A percentile compares a stretch with the other conserved stretches of the same genome.
These are phyloP conservation scores for Cricetomys ansorgei DNA, from an alignment of 2,113 vertebrate species.

Conservation along the genomic window DNA sequence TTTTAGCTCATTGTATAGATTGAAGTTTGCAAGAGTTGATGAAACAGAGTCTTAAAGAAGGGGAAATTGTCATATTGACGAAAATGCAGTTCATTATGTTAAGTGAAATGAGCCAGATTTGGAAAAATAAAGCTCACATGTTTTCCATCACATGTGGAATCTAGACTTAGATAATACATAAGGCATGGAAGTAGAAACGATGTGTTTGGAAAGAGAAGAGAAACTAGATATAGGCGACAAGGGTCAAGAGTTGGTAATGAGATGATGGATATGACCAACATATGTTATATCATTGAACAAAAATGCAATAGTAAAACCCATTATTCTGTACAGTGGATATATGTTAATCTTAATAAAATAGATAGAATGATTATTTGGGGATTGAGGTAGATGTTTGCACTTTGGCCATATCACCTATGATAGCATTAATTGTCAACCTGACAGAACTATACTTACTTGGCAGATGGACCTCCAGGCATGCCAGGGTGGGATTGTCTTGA, in stretches of 20 bases:
- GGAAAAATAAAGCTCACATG: background rate
- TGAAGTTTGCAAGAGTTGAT: slow-evolving; percentile 23
- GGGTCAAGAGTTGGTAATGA: background rate
- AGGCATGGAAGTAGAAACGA: background rate
- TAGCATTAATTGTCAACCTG: background rate
- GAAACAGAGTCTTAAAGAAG: background rate
- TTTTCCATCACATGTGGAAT: background rate
- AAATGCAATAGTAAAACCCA: background rate
- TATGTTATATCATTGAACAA: background rate
- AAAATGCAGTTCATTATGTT: background rate
- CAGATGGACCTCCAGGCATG: background rate
- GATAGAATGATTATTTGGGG: background rate
- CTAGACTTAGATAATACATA: background rate
- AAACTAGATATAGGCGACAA: background rate
- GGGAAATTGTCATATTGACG: background rate
- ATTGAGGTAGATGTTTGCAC: background rate
- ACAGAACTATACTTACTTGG: background rate
- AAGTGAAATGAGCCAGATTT: background rate
- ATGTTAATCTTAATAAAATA: background rate
- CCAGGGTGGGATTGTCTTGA: background rate
- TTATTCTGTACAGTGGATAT: background rate
- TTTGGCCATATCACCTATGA: background rate
- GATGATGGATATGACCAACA: background rate
- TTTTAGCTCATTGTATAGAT: background rate
- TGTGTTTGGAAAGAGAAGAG: background rate